Base-by-base conservation (phyloP, 2,888 invertebrate genomes). In the Athalia circularis region DNA sequence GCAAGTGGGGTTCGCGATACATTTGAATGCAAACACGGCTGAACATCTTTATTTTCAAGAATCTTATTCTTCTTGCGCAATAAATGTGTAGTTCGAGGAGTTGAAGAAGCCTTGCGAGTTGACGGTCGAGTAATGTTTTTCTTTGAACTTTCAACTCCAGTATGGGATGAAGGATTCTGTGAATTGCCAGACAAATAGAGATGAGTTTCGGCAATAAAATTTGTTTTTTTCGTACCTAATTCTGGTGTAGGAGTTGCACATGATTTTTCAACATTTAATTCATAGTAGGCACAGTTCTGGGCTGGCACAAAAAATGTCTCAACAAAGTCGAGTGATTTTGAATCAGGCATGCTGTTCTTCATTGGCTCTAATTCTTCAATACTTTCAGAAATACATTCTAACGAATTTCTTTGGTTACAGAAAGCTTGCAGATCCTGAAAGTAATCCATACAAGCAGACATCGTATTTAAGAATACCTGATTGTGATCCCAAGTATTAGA, bases 361-460 rank as follows among this genome's bases (percentile, higher is more conserved):
- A 7, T 6, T 1, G 48, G 50, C 7, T 64, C 62, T 1, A 50
- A 5, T 5, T 50, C 43, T 62, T 75, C 62, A 3, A 62, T n/a
- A 50, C 75, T 50, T 43, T 75, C 75, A 8, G 52, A 15, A 7
- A 75, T 75, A 48, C 75, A 75, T 11, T 75, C 29, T 9, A 75
- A 52, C 9, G 57, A 15, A 6, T 29, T 62, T 6, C n/a, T 29
- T 4, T 45, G 29, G 47, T 11, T 8, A 15, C 13, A 43, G 47
- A 59, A 5, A 45, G 50, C 9, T 50, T 15, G 11, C 0, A 43
- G 3, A 8, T 72, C 43, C 0, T 59, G 13, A 8, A 47, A 59
- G 77, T 89, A 89, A 4, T 84, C 83, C 50, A 85, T 79, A 5
- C 88, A 85, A 4, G 86, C 82, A 13, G 80, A 83, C 3, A 89